These are phyloP conservation scores for Nomada ruficornis DNA, from an alignment of 2,888 invertebrate genomes.

Conservation along the genomic window DNA sequence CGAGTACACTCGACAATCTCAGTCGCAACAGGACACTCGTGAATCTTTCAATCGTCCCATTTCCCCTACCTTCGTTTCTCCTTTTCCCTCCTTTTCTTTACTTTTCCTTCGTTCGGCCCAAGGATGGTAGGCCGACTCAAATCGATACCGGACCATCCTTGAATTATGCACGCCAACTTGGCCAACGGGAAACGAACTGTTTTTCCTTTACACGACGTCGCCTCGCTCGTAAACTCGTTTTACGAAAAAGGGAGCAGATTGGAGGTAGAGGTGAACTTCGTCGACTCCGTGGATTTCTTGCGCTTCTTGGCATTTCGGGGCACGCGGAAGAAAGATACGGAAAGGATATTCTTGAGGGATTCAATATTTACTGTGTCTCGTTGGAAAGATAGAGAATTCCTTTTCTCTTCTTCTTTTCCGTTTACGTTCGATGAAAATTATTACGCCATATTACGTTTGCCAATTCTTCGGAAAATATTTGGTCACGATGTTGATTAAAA, in stretches of 20 bases:
- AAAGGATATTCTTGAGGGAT: too few relatives aligned
- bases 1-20: conserved; percentile 7
- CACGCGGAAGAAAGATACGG: not conserved
- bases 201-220: conserved; percentile 42
- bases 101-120: conserved; percentile 8
- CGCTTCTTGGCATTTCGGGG: not conserved
- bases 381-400: too few relatives aligned
- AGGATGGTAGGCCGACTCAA: conserved; percentile 54
- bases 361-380: too few relatives aligned
- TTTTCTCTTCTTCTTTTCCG: not conserved
- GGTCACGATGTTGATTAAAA: too few relatives aligned
- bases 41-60: conserved; percentile 53
- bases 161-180: conserved; percentile 71
- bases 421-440: not conserved
- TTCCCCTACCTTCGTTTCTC: not conserved
- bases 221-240: conserved; percentile 17
- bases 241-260: not conserved
- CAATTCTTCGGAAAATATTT: too few relatives aligned
- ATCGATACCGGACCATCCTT: conserved; percentile 70
- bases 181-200: conserved; percentile 63
- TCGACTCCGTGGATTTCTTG: not conserved
- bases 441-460: too few relatives aligned
- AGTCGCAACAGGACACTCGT: conserved; percentile 36
- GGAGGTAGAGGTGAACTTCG: not conserved
- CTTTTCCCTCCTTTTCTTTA: not conserved